Conservation (phyloP, 2,113 vertebrate genomes). For the Catharus minimus region DNA sequence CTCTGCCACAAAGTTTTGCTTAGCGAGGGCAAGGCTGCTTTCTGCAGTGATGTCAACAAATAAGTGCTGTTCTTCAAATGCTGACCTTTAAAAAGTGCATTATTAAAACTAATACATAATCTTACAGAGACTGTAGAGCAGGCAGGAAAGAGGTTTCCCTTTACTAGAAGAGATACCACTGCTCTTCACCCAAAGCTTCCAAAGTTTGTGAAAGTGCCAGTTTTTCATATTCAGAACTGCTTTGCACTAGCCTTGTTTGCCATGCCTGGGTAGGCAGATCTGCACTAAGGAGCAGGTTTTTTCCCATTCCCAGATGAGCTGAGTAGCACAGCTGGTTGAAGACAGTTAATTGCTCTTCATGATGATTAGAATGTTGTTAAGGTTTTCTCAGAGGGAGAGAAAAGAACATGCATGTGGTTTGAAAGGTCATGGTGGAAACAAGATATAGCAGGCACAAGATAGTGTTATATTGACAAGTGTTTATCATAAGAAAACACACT, state of each 20-base stretch:
- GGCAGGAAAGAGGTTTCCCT: neutral
- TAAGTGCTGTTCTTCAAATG: neutral
- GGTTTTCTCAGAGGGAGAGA: conserved; percentile 42
- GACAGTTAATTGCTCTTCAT: conserved; percentile 62
- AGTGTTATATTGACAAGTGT: conserved; percentile 31
- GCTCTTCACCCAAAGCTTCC: neutral
- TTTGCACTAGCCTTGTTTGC: neutral
- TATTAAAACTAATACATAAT: conserved; percentile 36
- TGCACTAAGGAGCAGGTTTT: neutral
- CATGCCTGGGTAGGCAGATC: conserved; percentile 1
- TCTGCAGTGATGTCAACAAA: conserved; percentile 33
- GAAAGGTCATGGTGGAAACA: conserved; percentile 61
- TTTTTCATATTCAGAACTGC: neutral
- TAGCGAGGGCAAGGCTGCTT: neutral
- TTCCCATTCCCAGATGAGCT: conserved; percentile 37
- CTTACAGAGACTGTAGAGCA: neutral
- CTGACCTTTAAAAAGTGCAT: conserved; percentile 18
- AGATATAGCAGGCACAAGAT: conserved; percentile 6
- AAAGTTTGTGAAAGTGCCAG: neutral
- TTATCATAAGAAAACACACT: conserved; percentile 35
- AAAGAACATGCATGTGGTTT: conserved; percentile 48
- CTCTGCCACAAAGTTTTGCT: conserved; percentile 16
- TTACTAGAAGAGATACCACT: neutral
- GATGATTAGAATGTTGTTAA: conserved; percentile 53
- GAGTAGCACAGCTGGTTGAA: conserved; percentile 59